Evolutionary conservation across 2,888 invertebrate species (phyloP), one percentile per base, ranked within the genome.

Genomic region (Tetropium fuscum): DNA sequence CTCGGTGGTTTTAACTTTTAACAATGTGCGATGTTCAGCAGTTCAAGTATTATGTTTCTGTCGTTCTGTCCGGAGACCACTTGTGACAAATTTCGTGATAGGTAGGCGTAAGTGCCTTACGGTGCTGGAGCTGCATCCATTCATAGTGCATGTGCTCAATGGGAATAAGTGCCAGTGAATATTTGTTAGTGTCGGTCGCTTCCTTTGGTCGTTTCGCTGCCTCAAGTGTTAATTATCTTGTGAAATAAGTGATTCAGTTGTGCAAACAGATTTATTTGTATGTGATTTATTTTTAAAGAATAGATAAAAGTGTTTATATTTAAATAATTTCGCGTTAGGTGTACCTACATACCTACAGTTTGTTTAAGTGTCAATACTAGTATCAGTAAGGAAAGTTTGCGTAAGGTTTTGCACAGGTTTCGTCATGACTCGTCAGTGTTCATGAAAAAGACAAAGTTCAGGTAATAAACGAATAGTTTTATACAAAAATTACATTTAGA

Each of bases 21-120:
- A 66, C 58, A 60, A 63, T 63, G 63, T 58, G 59, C 60, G 57
- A 54, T 59, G 49, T 54, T 54, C 59, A 15, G 57, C 48, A 54
- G 49, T 54, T 54, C 59, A 15, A 58, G 43, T 53, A 48, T 58
- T 54, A 53, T 40, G 53, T 53, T 58, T 58, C 53, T 47, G 58
- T 36, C 13, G 53, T 16, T 34, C 34, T 10, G 36, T 41, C 27
- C 20, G 10, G 20, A 53, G 47, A 32, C 20, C 45, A 43, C 40
- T 45, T 32, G 53, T 25, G 58, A 47, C 53, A 58, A 58, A 58
- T 58, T 58, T 22, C 32, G 47, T 51, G 53, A 18, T n/a, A n/a
- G n/a, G n/a, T n/a, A n/a, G n/a, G n/a, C n/a, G n/a, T n/a, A n/a
- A n/a, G n/a, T n/a, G 11, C 20, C 11, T 30, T 22, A 44, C 11